Conservation (phyloP, 2,797 vertebrate species). For the Hydrolagus colliei region DNA sequence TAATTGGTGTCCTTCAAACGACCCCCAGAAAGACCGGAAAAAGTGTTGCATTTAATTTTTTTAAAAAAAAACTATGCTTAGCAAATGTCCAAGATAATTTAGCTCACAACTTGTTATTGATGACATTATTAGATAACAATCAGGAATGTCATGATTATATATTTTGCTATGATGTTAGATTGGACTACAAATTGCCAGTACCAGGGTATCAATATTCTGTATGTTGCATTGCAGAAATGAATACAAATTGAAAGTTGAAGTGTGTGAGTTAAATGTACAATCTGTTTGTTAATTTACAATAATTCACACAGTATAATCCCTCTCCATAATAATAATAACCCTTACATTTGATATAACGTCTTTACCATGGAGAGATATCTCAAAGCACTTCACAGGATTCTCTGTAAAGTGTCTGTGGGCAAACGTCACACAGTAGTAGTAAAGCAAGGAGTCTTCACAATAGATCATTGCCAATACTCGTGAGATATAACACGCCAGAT, state of each 20-base stretch:
- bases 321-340: not conserved
- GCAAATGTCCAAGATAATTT: not conserved
- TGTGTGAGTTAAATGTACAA: not conserved
- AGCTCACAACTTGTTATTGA: slow-evolving; percentile 1
- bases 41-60: not conserved
- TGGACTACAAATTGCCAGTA: not conserved
- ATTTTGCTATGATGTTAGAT: not conserved
- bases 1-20: slow-evolving; percentile 9
- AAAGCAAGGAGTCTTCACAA: not conserved
- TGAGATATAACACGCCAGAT: slow-evolving; percentile 9
- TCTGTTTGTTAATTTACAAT: slow-evolving; percentile 11
- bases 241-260: slow-evolving; percentile 15
- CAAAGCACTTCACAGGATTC: too few species aligned
- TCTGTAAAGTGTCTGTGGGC: too few species aligned
- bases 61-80: not conserved
- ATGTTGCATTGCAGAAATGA: slow-evolving; percentile 3
- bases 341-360: too few species aligned
- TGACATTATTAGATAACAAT: slow-evolving; percentile 11
- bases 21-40: not conserved
- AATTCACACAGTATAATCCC: not conserved
- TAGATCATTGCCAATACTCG: slow-evolving; percentile 2
- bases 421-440: not conserved
- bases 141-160: slow-evolving; percentile 13
- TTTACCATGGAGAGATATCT: too few species aligned
- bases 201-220: not conserved